Conservation (phyloP, 2,797 vertebrate genomes). For the Leptatherina wallacei region DNA sequence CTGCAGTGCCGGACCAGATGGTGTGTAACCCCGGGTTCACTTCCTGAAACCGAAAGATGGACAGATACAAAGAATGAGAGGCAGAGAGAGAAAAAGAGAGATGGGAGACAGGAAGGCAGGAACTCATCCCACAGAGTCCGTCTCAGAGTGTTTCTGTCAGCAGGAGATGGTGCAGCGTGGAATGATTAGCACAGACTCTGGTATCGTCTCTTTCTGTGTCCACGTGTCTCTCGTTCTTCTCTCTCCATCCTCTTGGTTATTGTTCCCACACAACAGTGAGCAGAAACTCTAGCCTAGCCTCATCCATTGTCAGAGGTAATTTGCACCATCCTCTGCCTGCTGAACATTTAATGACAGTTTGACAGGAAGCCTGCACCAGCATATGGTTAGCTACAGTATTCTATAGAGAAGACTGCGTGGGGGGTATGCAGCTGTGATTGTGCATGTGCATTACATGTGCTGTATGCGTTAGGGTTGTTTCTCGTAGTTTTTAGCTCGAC, state of each 20-base stretch:
- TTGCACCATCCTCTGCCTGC: slow-evolving; percentile 48
- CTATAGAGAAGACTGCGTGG: slow-evolving; percentile 10
- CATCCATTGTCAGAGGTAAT: slow-evolving; percentile 50
- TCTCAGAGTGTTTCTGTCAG: slow-evolving; percentile 50
- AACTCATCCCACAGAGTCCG: slow-evolving; percentile 20
- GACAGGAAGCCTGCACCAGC: slow-evolving; percentile 32
- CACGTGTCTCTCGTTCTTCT: slow-evolving; percentile 16
- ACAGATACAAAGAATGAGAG: not conserved
- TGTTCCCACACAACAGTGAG: slow-evolving; percentile 31
- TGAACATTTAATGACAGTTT: slow-evolving; percentile 65
- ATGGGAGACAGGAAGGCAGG: not conserved
- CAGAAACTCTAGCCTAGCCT: slow-evolving; percentile 46
- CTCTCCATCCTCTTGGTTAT: too few species aligned
- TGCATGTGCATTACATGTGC: not conserved
- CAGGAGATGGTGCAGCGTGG: slow-evolving; percentile 47
- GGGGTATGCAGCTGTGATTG: not conserved
- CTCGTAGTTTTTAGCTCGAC: not conserved
- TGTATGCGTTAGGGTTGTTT: not conserved
- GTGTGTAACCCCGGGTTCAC: slow-evolving; percentile 44
- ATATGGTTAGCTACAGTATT: slow-evolving; percentile 21
- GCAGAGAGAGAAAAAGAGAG: slow-evolving; percentile 2
- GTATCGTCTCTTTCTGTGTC: slow-evolving; percentile 18
- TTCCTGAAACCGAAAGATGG: slow-evolving; percentile 40
- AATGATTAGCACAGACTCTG: slow-evolving; percentile 38
- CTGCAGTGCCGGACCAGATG: slow-evolving; percentile 56